These are phyloP conservation scores for Dryocosmus kuriphilus DNA, from an alignment of 2,888 invertebrate genomes.

Conservation along the genomic window DNA sequence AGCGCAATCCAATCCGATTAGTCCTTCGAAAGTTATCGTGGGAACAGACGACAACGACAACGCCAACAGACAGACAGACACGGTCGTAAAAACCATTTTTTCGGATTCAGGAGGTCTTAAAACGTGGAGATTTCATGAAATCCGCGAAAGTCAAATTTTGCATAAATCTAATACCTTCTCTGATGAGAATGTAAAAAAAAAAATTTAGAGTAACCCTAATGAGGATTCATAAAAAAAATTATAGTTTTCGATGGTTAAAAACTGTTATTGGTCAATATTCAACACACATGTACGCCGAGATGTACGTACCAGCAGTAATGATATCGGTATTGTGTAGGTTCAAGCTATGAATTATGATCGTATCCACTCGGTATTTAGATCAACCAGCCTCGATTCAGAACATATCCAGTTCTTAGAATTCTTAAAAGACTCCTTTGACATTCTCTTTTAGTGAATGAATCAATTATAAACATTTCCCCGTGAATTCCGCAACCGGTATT, in stretches of 20 bases:
- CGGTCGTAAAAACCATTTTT: no score
- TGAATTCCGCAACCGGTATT: not conserved
- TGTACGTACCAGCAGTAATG: not conserved
- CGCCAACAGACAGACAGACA: no score
- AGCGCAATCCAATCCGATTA: no score
- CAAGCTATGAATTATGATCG: conserved; percentile 61
- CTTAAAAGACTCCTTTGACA: conserved; percentile 3
- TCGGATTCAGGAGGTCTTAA: no score
- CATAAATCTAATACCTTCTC: no score
- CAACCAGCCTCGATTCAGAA: conserved; percentile 59
- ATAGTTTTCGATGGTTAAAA: not conserved
- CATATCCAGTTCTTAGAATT: not conserved
- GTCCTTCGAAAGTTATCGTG: no score
- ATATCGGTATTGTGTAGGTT: conserved; percentile 58
- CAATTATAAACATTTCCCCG: not conserved
- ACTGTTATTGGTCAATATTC: not conserved
- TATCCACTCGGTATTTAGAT: conserved; percentile 67
- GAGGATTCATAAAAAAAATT: no score
- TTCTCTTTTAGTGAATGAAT: conserved; percentile 1
- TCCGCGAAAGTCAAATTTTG: no score
- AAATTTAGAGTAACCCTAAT: no score
- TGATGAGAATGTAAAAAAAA: no score
- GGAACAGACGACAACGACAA: no score
- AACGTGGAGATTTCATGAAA: no score
- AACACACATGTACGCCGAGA: not conserved